Evolutionary conservation across 2,888 invertebrate species (phyloP), one percentile per base, ranked within the genome.

Genomic region (Torymus texanus): DNA sequence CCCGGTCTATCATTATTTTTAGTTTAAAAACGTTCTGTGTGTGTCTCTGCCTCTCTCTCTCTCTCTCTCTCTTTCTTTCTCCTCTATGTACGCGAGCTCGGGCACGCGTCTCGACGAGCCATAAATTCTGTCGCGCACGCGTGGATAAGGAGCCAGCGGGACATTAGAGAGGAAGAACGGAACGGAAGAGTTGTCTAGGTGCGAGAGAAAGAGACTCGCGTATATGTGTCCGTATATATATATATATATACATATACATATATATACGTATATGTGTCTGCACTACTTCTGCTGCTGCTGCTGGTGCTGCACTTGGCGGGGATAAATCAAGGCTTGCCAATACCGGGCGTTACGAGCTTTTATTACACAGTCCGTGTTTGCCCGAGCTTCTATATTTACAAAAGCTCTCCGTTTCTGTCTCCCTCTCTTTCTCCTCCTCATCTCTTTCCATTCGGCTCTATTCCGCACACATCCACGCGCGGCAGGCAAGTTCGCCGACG

Each of bases 321-420:
- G 86, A 88, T 88, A 88, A 88, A 88, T 88, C 88, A 88, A 84
- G 78, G 80, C 84, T 86, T 88, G 88, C 86, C 88, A 87, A 88
- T 88, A 88, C 85, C 84, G 83, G 41, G 84, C 85, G 85, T 85
- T 85, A 85, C 85, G 84, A 86, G 86, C 85, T 88, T 88, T 88
- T 88, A 88, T 88, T 88, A 86, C 86, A 84, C 80, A 84, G 81
- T 53, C 56, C 50, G 18, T 59, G 18, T 18, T 21, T 12, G 16
- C 51, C 56, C 41, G 55, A n/a, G 56, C 58, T 68, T 68, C 41
- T 68, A 68, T 73, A 73, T 73, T 73, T 73, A 63, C 73, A 73
- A 55, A 63, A 56, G 63, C 68, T 29, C 29, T 55, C 29, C 53
- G 62, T 21, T 21, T 18, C 14, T 11, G 21, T 21, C 21, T 21